Evolutionary conservation across 2,797 vertebrate genomes (phyloP).

Genomic region (Sparus aurata): DNA sequence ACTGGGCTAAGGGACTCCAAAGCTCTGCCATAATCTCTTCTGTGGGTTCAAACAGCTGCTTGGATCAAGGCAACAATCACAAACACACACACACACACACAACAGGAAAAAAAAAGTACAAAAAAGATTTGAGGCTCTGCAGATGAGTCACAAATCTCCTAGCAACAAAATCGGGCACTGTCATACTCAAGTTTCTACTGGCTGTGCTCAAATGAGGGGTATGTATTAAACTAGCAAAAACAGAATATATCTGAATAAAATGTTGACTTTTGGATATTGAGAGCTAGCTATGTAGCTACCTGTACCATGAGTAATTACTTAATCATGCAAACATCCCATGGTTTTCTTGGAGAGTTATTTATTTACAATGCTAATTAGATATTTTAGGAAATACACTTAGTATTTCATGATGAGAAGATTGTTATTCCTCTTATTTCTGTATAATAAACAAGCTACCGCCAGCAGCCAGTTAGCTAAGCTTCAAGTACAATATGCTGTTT

Average conservation of each 20-base stretch:
- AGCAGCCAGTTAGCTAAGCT: background rate
- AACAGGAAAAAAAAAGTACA: conserved; percentile 22
- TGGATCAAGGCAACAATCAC: conserved; percentile 60
- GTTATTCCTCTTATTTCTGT: background rate
- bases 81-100: conserved; percentile 23
- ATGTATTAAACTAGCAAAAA: background rate
- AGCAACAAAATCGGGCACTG: conserved; percentile 65
- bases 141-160: conserved; percentile 54
- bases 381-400: background rate
- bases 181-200: conserved; percentile 39
- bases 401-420: no score
- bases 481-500: background rate
- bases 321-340: background rate
- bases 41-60: conserved; percentile 59
- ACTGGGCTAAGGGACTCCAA: conserved; percentile 30
- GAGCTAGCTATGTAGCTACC: background rate
- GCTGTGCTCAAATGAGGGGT: conserved; percentile 38
- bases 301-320: no score
- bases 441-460: background rate
- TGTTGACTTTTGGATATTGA: conserved; percentile 8
- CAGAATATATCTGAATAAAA: conserved; percentile 6
- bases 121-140: conserved; percentile 49
- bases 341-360: background rate
- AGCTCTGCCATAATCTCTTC: conserved; percentile 53
- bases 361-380: background rate